phyloP scores from a whole-genome alignment of 2,888 invertebrate genomes.

The Halocaridina rubra region DNA sequence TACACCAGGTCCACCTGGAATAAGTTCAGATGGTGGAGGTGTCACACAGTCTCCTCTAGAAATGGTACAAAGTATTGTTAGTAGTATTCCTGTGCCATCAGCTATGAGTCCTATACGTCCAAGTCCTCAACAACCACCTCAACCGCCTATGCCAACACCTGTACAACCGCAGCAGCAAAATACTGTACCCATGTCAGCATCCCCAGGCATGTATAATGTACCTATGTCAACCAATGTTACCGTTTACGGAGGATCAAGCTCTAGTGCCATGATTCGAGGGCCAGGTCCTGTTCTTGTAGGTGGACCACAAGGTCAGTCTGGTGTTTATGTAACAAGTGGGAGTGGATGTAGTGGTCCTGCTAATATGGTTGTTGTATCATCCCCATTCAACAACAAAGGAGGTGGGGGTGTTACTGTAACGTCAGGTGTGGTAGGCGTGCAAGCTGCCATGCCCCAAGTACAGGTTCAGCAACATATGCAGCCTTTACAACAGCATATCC shows the following conservation, averaged over 20 bases:
- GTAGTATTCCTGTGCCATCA: conserved; percentile 61
- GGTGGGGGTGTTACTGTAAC: conserved; percentile 41
- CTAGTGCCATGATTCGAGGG: conserved; percentile 38
- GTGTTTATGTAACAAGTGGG: conserved; percentile 41
- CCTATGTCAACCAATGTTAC: conserved; percentile 45
- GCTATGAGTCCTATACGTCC: conserved; percentile 27
- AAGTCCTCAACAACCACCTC: conserved; percentile 12
- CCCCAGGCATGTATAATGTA: conserved; percentile 38
- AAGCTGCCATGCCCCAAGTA: conserved; percentile 51
- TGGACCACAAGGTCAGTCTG: conserved; percentile 31
- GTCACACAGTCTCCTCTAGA: conserved; percentile 62
- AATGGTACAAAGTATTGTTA: conserved; percentile 63
- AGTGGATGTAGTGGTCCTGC: conserved; percentile 35
- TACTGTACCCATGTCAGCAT: conserved; percentile 31
- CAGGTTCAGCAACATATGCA: conserved; percentile 56
- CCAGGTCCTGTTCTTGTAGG: conserved; percentile 40
- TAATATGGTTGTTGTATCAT: conserved; percentile 57
- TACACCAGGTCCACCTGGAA: conserved; percentile 55
- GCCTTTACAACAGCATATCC: conserved; percentile 43
- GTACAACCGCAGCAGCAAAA: neutral
- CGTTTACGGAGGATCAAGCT: conserved; percentile 40
- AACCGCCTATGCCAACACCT: neutral
- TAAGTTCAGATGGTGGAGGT: conserved; percentile 33
- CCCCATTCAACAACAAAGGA: conserved; percentile 46
- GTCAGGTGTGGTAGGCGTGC: conserved; percentile 52